These are phyloP conservation scores for Clamator glandarius DNA, from an alignment of 2,797 vertebrate species.

Conservation along the genomic window DNA sequence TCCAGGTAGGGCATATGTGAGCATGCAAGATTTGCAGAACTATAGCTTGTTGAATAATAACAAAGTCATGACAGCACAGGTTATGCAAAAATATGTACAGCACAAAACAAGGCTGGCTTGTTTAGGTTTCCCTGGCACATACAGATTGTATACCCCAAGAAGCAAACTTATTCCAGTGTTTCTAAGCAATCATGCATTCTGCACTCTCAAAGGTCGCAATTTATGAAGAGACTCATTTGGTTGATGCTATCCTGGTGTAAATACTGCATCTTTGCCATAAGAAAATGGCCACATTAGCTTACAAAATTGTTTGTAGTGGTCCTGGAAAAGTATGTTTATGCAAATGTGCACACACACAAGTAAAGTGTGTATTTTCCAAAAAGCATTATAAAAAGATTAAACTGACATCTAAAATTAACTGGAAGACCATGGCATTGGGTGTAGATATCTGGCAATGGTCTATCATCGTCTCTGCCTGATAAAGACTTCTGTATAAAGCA, in stretches of 20 bases:
- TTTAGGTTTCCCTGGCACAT: not conserved
- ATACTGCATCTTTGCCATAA: not conserved
- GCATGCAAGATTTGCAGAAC: not conserved
- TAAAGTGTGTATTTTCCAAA: not conserved
- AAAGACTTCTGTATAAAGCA: not conserved
- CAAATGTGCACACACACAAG: not conserved
- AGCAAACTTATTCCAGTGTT: not conserved
- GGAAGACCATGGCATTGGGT: not conserved
- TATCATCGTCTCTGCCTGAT: not conserved
- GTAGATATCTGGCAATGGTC: not conserved
- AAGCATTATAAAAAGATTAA: not conserved
- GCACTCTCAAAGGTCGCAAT: not conserved
- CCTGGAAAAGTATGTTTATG: not conserved
- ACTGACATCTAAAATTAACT: not conserved
- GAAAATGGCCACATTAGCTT: not conserved
- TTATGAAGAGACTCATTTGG: not conserved
- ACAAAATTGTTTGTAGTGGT: not conserved
- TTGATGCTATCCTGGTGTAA: not conserved
- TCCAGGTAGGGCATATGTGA: rapidly evolving
- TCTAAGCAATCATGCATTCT: not conserved
- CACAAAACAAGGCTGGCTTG: not conserved
- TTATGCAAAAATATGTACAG: not conserved
- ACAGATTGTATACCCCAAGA: not conserved
- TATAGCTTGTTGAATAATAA: not conserved
- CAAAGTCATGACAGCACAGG: rapidly evolving